Percentiles rank a stretch among this genome's conserved stretches.
These are phyloP conservation scores for Sweltsa coloradensis DNA, from an alignment of 1,140 invertebrate species.

Conservation along the genomic window DNA sequence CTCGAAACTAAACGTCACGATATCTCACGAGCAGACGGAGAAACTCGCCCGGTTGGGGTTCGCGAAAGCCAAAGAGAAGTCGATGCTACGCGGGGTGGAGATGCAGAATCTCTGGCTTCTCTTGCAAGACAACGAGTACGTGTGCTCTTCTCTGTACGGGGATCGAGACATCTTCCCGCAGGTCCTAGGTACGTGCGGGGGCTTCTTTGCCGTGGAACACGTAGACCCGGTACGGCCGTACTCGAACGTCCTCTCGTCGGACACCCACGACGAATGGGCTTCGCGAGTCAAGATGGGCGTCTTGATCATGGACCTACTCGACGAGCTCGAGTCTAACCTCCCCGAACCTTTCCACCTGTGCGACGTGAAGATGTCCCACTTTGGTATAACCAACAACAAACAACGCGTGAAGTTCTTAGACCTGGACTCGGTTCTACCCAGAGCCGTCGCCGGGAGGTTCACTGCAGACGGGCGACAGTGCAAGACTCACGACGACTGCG, in stretches of 20 bases:
- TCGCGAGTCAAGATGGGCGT: constrained; percentile 38
- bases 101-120: constrained; percentile 48
- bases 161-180: constrained; percentile 47
- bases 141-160: constrained; percentile 41
- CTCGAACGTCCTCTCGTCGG: constrained; percentile 26
- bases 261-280: constrained; percentile 33
- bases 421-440: constrained; percentile 40
- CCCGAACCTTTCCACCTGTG: constrained; percentile 46
- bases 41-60: constrained; percentile 18
- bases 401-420: constrained; percentile 44
- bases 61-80: not conserved
- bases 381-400: constrained; percentile 39
- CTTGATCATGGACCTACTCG: constrained; percentile 44
- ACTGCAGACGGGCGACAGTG: constrained; percentile 33
- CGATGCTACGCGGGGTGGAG: constrained; percentile 30
- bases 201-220: constrained; percentile 46
- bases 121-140: constrained; percentile 51
- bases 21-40: constrained; percentile 31
- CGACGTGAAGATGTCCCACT: constrained; percentile 52
- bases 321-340: constrained; percentile 40
- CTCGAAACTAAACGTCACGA: constrained; percentile 37
- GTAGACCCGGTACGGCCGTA: constrained; percentile 32
- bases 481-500: constrained; percentile 42
- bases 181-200: constrained; percentile 51
- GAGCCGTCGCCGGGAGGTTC: constrained; percentile 30